phyloP scores from a whole-genome alignment of 1,140 invertebrate species.

The Drosophila burlai region DNA sequence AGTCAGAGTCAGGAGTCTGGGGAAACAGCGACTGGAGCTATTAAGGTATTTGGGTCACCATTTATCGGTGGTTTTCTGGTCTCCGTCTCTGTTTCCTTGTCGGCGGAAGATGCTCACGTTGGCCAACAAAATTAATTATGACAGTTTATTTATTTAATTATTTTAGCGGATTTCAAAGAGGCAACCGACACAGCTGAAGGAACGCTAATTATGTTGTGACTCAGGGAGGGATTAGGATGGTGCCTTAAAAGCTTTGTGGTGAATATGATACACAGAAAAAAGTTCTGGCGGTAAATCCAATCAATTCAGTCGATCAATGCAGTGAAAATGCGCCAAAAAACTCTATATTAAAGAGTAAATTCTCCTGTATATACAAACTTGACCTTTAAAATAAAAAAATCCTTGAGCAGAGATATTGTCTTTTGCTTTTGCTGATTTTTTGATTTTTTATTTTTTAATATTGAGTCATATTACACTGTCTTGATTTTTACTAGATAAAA shows the following conservation, averaged over 20 bases:
- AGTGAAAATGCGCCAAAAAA: no score
- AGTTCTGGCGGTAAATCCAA: no score
- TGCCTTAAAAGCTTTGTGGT: background rate
- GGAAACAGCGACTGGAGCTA: constrained; percentile 40
- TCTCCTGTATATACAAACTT: no score
- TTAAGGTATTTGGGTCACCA: constrained; percentile 63
- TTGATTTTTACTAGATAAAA: no score
- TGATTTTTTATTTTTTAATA: no score
- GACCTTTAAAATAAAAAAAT: no score
- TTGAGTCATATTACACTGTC: no score
- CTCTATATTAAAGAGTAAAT: no score
- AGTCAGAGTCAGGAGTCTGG: constrained; percentile 6
- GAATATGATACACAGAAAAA: background rate
- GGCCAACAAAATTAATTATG: constrained; percentile 77
- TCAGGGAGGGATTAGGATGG: constrained; percentile 61
- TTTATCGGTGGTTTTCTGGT: constrained; percentile 41
- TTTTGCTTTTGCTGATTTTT: no score
- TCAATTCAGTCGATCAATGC: no score
- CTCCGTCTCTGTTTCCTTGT: constrained; percentile 14
- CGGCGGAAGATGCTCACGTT: constrained; percentile 39
- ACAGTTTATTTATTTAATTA: constrained; percentile 84
- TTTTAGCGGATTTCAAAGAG: constrained; percentile 66
- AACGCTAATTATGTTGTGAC: constrained; percentile 77
- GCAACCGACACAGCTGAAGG: constrained; percentile 30
- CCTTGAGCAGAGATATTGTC: no score